Conservation (phyloP, 2,888 invertebrate species). For the Calameuta filiformis region DNA sequence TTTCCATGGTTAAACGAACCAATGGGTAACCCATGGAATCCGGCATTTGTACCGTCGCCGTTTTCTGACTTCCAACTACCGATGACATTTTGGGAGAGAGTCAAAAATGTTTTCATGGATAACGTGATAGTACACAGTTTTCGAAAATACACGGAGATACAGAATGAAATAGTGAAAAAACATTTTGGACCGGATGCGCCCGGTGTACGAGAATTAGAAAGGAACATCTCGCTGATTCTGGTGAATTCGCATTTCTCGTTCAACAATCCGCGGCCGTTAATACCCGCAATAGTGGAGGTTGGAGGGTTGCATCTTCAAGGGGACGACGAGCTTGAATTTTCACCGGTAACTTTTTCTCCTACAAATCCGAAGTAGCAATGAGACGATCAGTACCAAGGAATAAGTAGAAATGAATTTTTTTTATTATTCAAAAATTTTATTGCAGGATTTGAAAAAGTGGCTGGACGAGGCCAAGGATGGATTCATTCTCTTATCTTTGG, state of each 20-base stretch:
- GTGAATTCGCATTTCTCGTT: slow-evolving; percentile 68
- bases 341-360: background rate
- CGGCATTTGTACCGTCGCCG: slow-evolving; percentile 24
- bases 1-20: slow-evolving; percentile 28
- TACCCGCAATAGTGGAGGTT: slow-evolving; percentile 67
- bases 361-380: too few species aligned
- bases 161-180: slow-evolving; percentile 21
- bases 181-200: slow-evolving; percentile 17
- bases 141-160: slow-evolving; percentile 18
- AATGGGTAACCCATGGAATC: slow-evolving; percentile 26
- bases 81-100: slow-evolving; percentile 27
- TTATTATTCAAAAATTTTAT: background rate
- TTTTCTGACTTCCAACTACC: slow-evolving; percentile 5
- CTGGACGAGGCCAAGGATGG: slow-evolving; percentile 26
- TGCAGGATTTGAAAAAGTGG: slow-evolving; percentile 26
- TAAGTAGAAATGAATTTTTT: background rate
- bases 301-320: slow-evolving; percentile 64
- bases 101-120: slow-evolving; percentile 15
- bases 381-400: background rate
- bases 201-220: slow-evolving; percentile 19
- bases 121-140: slow-evolving; percentile 10
- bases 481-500: slow-evolving; percentile 28
- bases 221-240: slow-evolving; percentile 55
- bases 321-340: slow-evolving; percentile 2
- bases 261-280: slow-evolving; percentile 65